phyloP scores from a whole-genome alignment of 92 coral and sea anemone genomes.

The Epizoanthus rinbou region DNA sequence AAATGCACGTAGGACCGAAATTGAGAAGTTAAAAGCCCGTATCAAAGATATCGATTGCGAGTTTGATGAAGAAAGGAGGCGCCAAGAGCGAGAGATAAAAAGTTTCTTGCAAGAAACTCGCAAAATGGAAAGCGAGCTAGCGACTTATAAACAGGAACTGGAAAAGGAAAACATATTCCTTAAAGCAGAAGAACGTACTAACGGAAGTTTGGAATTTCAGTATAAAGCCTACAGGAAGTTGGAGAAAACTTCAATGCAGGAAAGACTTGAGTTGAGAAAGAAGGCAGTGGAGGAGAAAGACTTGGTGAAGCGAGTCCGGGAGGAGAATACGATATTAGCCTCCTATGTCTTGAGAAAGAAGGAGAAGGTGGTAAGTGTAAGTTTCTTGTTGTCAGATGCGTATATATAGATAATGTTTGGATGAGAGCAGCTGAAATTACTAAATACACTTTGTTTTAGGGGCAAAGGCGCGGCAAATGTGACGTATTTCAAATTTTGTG shows the following conservation, averaged over 20 bases:
- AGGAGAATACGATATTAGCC: slow-evolving; percentile 11
- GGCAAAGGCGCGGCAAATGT: too few relatives aligned
- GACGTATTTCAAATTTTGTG: too few relatives aligned
- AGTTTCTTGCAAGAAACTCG: background rate
- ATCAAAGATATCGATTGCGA: background rate
- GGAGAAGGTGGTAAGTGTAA: background rate
- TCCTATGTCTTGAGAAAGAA: background rate
- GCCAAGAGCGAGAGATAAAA: background rate
- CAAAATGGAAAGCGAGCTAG: background rate
- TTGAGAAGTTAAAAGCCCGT: background rate
- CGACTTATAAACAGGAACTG: background rate
- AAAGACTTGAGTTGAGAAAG: slow-evolving; percentile 1
- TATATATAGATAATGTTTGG: too few relatives aligned
- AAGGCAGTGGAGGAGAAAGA: slow-evolving; percentile 4
- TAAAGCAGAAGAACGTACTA: slow-evolving; percentile 10
- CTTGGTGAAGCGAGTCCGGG: slow-evolving; percentile 2
- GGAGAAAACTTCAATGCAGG: background rate
- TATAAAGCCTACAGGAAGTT: background rate
- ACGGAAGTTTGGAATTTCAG: background rate
- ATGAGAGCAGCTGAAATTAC: too few relatives aligned
- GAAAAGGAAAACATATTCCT: slow-evolving; percentile 14
- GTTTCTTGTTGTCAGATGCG: too few relatives aligned
- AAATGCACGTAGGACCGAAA: too few relatives aligned
- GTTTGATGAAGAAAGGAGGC: slow-evolving; percentile 8
- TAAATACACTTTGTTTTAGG: too few relatives aligned